phyloP scores from a whole-genome alignment of 2,113 vertebrate genomes.

The Petromus typicus region DNA sequence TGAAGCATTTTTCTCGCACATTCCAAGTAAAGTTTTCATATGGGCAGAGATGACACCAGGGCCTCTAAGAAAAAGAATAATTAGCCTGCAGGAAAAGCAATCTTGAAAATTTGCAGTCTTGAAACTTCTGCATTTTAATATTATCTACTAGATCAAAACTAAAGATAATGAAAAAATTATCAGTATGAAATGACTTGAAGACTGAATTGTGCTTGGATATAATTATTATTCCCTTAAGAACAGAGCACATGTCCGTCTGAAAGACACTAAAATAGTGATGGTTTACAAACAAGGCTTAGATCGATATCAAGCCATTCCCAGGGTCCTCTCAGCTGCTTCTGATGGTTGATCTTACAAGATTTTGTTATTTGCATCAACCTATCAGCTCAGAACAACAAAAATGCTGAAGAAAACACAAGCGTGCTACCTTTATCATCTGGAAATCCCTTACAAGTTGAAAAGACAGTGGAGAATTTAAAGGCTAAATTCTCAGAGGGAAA shows the following conservation, averaged over 20 bases:
- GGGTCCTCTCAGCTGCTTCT: neutral
- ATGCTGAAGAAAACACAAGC: neutral
- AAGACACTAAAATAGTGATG: neutral
- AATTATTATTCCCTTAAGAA: constrained; percentile 14
- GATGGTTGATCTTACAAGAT: neutral
- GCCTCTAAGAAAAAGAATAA: neutral
- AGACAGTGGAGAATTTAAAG: neutral
- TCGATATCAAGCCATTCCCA: neutral
- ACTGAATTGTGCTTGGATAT: neutral
- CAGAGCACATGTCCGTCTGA: neutral
- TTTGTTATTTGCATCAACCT: neutral
- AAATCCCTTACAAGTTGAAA: neutral
- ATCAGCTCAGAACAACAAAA: neutral
- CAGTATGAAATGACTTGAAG: neutral
- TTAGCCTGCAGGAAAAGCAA: neutral
- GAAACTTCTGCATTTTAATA: neutral
- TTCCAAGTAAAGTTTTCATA: neutral
- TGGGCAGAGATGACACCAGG: neutral
- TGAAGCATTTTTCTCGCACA: neutral
- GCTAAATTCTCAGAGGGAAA: neutral
- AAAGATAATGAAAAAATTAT: neutral
- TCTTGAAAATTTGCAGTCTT: neutral
- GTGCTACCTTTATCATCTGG: neutral
- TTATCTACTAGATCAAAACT: neutral
- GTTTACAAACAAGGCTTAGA: neutral